Conservation (phyloP, 2,113 vertebrate species). For the Pyxicephalus adspersus region DNA sequence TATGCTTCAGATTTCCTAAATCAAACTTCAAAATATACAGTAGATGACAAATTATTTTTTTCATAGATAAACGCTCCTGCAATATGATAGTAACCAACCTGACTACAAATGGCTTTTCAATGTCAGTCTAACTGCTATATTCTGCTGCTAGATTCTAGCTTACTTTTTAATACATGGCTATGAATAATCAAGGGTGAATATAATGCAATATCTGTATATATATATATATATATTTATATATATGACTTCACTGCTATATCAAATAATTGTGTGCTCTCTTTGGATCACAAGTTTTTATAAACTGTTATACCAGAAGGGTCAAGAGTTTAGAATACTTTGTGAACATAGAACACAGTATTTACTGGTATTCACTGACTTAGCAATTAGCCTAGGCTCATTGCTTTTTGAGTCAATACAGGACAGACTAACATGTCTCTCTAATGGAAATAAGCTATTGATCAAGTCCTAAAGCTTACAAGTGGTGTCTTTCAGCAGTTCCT, state of each 20-base stretch:
- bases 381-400: conserved; percentile 26
- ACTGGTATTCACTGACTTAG: conserved; percentile 31
- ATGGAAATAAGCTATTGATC: conserved; percentile 53
- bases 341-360: neutral
- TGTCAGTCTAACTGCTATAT: neutral
- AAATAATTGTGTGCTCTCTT: no score
- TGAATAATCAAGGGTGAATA: neutral
- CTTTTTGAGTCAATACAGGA: conserved; percentile 43
- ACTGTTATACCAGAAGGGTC: conserved; percentile 25
- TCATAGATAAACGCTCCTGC: conserved; percentile 1
- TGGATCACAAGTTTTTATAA: conserved; percentile 22
- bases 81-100: neutral
- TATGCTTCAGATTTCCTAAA: conserved; percentile 12
- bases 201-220: neutral
- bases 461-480: conserved; percentile 40
- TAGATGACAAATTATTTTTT: neutral
- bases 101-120: neutral
- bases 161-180: neutral
- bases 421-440: conserved; percentile 46
- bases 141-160: neutral
- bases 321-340: conserved; percentile 30
- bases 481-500: conserved; percentile 43
- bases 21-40: neutral
- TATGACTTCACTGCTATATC: no score
- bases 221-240: no score